A percentile compares a stretch with the other conserved stretches of the same genome.
These are phyloP conservation scores for Drosophila novamexicana DNA, from an alignment of 1,140 invertebrate species.

Conservation along the genomic window DNA sequence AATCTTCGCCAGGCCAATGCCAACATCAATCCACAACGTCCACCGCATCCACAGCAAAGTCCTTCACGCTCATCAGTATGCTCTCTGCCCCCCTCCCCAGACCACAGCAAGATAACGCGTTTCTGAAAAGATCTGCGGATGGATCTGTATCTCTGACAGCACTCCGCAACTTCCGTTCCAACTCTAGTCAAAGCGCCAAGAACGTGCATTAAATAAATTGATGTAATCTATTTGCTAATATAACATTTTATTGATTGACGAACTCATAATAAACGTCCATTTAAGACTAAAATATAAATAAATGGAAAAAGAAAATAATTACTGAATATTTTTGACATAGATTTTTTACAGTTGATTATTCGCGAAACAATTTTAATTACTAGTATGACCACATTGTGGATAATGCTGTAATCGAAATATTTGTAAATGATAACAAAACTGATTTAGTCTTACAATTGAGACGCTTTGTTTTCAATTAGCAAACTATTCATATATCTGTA, in stretches of 20 bases:
- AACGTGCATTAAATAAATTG: conserved; percentile 40
- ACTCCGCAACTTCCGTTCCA: conserved; percentile 30
- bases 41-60: conserved; percentile 68
- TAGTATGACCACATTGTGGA: too few species aligned
- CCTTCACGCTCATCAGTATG: conserved; percentile 70
- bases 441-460: too few species aligned
- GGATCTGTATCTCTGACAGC: not conserved
- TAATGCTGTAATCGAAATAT: too few species aligned
- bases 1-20: conserved; percentile 83
- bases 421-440: too few species aligned
- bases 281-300: conserved; percentile 23
- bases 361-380: too few species aligned
- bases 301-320: conserved; percentile 22
- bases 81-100: conserved; percentile 74
- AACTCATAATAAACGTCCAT: conserved; percentile 41
- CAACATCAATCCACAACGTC: conserved; percentile 76
- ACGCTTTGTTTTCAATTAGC: too few species aligned
- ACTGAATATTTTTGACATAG: not conserved
- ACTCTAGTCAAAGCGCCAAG: conserved; percentile 66
- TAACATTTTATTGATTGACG: conserved; percentile 36
- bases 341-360: too few species aligned
- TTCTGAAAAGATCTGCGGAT: conserved; percentile 43
- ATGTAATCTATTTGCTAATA: conserved; percentile 35
- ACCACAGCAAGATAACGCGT: conserved; percentile 78
- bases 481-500: too few species aligned